A percentile compares a stretch with the other conserved stretches of the same genome.
phyloP scores from a whole-genome alignment of 2,113 vertebrate species.

The Helogale parvula region DNA sequence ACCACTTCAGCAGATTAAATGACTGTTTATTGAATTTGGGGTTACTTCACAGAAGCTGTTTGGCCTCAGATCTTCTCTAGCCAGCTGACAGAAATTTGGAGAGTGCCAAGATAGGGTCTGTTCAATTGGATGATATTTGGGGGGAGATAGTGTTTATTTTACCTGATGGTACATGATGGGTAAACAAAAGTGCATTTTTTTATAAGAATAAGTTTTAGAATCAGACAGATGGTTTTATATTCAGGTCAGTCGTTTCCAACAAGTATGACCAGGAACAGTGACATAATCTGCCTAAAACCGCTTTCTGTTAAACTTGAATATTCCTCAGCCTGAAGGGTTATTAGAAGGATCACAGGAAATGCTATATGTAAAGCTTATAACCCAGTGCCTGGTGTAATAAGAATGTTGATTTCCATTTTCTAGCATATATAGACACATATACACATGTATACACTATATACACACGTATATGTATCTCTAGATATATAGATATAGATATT shows the following conservation, averaged over 20 bases:
- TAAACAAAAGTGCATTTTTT: background rate
- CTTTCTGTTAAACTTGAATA: background rate
- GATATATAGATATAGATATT: no score
- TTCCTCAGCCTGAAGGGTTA: background rate
- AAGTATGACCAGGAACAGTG: background rate
- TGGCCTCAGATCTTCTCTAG: constrained; percentile 32
- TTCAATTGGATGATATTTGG: background rate
- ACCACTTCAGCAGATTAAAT: constrained; percentile 66
- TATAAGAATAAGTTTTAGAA: constrained; percentile 9
- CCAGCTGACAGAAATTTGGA: background rate
- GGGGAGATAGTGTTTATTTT: background rate
- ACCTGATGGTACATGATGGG: background rate
- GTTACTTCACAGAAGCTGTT: constrained; percentile 46
- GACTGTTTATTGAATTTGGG: constrained; percentile 67
- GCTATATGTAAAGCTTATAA: background rate
- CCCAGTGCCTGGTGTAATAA: background rate
- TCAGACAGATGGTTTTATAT: background rate
- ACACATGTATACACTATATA: no score
- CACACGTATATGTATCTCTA: no score
- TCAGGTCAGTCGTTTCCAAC: background rate
- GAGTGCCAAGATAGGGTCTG: background rate
- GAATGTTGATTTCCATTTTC: background rate
- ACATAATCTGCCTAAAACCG: background rate
- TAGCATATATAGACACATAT: background rate
- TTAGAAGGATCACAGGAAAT: background rate